Base-by-base conservation (phyloP, 2,888 invertebrate species). In the Apamea monoglypha region DNA sequence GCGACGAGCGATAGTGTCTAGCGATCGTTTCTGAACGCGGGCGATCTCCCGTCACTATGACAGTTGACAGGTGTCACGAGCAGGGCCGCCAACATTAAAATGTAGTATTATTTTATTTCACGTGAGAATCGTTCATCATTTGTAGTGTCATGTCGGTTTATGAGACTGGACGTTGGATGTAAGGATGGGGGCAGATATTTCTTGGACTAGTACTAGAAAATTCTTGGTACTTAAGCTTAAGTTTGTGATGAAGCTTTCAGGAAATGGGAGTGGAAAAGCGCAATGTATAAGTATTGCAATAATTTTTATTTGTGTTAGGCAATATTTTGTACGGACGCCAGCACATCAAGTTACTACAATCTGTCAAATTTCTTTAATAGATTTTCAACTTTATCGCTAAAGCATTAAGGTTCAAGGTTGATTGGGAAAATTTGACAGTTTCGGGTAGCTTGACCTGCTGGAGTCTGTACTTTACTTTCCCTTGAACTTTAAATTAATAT, bases 31-130 rank as follows among this genome's bases (percentile, higher is more conserved):
- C 91, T 87, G 91, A 91, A 91, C 93, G 93, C 96, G 95, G 96
- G 96, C 96, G 96, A 95, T 94, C 94, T 91, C 90, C 91, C 93
- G 94, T 96, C 95, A 95, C 82, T 85, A 76, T 93, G 95, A 96
- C 95, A 95, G 93, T 91, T 96, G 96, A 96, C 96, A 96, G 96
- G 95, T 96, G 96, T 96, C 96, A 96, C 93, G 91, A 78, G 84
- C 89, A 89, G 88, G 89, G 89, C 86, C 90, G 87, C 83, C 87
- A 88, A 84, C 86, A 86, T 92, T 92, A 90, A 83, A 85, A 88
- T 85, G 81, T 78, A 63, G 70, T 89, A 88, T 89, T 88, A 89
- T 89, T 89, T 89, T 88, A 89, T 85, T 88, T 87, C 83, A 86
- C 82, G 76, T 89, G 87, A 81, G 89, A 89, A 89, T 88, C 88